These are phyloP conservation scores for Microcebus tavaratra DNA, from an alignment of 2,113 vertebrate species.

Conservation along the genomic window DNA sequence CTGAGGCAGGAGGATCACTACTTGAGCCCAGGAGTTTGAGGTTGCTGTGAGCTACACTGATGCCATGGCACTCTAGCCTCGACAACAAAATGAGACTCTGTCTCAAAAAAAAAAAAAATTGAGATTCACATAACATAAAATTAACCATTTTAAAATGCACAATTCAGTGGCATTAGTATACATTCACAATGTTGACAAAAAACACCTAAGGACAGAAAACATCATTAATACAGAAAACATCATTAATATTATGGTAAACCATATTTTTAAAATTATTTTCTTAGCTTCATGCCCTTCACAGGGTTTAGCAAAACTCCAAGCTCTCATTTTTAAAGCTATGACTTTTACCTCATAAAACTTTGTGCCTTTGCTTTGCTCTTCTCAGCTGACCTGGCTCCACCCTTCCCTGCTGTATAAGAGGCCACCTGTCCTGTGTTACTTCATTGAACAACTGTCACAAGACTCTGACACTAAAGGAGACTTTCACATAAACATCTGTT, in stretches of 20 bases:
- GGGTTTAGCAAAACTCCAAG: background rate
- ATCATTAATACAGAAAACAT: background rate
- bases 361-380: background rate
- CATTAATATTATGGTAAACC: background rate
- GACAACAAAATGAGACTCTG: too few relatives aligned
- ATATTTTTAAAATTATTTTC: background rate
- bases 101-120: too few relatives aligned
- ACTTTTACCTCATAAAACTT: background rate
- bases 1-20: too few relatives aligned
- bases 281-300: background rate
- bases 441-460: background rate
- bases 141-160: background rate
- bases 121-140: background rate
- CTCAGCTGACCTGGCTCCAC: background rate
- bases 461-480: background rate
- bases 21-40: too few relatives aligned
- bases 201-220: background rate
- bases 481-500: background rate
- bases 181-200: too few relatives aligned
- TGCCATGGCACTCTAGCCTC: too few relatives aligned
- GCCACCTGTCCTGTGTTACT: background rate
- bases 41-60: too few relatives aligned
- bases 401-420: background rate
- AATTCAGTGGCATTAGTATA: background rate
- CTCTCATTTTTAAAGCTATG: background rate